Base-by-base conservation (phyloP, 1,140 invertebrate genomes). In the Heliothis virescens region DNA sequence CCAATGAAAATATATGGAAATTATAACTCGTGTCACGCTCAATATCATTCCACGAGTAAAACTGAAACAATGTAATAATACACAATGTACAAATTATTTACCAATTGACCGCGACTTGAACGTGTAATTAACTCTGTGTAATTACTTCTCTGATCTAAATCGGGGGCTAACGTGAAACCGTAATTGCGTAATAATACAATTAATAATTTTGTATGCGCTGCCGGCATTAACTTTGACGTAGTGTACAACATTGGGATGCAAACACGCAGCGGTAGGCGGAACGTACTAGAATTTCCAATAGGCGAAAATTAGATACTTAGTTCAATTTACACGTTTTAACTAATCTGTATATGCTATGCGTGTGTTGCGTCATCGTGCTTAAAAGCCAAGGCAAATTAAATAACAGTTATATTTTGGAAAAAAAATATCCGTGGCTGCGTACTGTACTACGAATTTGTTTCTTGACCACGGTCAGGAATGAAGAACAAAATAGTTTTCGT, bases 151-250 rank as follows among this genome's bases (percentile, higher is more conserved):
- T 69, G 48, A 52, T 69, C 65, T 69, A 52, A 69, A 69, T 69
- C 65, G 12, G 41, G 57, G 47, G 63, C 16, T 69, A 69, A 69
- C 65, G 47, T 63, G 62, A 26, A 26, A 26, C 65, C 41, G 18
- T 69, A 69, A 69, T 69, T 69, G 48, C 65, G 48, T 69, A 69
- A 52, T 69, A 69, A 69, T 69, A 69, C 65, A 52, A 69, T 69
- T 69, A 69, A 69, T 69, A 69, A 69, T 69, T 69, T 48, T 69
- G 65, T 69, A 69, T 69, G 65, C 48, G 65, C 65, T 69, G 50
- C 41, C 65, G 48, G 47, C 50, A 69, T 69, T 48, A 69, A 69
- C 65, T 26, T 69, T 69, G 65, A 69, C 16, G 65, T 52, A 52
- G 18, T 50, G 15, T 21, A n/a, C n/a, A 47, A 65, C 47, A 52